These are phyloP conservation scores for Bombus pascuorum DNA, from an alignment of 1,140 invertebrate genomes.

Conservation along the genomic window DNA sequence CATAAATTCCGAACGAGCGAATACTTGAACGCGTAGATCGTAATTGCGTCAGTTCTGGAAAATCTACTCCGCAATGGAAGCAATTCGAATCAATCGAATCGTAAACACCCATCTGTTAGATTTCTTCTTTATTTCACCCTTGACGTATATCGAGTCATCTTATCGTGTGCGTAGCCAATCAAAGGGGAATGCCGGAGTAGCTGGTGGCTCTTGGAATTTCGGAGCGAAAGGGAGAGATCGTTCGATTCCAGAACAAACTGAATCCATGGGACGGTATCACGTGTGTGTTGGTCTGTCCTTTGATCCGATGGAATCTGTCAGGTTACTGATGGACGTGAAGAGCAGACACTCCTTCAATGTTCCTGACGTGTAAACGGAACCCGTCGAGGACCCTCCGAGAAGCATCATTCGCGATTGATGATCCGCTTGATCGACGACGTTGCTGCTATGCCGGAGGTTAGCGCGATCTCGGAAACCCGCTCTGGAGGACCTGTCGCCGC, in stretches of 20 bases:
- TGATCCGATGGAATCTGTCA: constrained; percentile 18
- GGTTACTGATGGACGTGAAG: constrained; percentile 38
- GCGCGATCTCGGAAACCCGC: neutral
- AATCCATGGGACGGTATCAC: neutral
- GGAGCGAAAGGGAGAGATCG: neutral
- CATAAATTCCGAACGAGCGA: no score
- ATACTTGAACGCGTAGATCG: no score
- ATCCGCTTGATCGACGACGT: constrained; percentile 6
- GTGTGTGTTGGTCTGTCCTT: neutral
- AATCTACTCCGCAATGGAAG: no score
- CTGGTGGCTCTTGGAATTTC: neutral
- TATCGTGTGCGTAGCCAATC: neutral
- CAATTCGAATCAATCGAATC: neutral
- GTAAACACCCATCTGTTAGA: neutral
- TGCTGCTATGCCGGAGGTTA: neutral
- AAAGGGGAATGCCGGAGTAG: neutral
- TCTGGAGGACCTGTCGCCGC: neutral
- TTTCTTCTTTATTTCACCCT: neutral
- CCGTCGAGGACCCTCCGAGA: constrained; percentile 32
- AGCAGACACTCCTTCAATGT: constrained; percentile 31
- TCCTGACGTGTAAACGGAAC: constrained; percentile 46
- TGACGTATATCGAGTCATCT: neutral
- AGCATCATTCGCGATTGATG: constrained; percentile 31
- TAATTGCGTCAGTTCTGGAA: no score
- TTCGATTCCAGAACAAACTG: neutral